Conservation (phyloP, 2,797 vertebrate species). For the Coracias cyanogaster region DNA sequence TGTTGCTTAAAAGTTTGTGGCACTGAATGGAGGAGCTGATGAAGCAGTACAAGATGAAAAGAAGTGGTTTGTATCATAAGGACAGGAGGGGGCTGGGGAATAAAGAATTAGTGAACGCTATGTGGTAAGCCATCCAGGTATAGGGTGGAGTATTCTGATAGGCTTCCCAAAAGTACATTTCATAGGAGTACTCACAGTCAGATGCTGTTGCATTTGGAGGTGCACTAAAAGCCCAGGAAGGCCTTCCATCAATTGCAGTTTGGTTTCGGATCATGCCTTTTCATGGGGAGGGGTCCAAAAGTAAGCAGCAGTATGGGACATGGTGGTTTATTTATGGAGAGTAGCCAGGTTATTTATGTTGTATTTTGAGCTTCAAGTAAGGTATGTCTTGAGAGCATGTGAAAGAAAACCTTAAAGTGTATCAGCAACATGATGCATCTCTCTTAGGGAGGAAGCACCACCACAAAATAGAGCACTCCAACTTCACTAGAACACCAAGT, state of each 20-base stretch:
- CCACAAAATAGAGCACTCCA: background rate
- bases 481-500: background rate
- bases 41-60: background rate
- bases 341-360: background rate
- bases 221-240: background rate
- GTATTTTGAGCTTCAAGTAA: background rate
- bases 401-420: background rate
- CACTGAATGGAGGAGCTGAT: background rate
- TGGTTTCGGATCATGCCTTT: background rate
- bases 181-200: background rate
- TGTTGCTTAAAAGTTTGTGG: background rate
- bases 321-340: background rate
- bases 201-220: background rate
- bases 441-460: background rate
- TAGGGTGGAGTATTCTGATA: background rate
- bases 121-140: background rate
- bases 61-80: background rate
- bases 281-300: background rate
- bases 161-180: background rate
- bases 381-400: background rate
- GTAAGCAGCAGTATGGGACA: background rate
- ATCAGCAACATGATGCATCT: background rate
- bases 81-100: background rate
- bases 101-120: background rate
- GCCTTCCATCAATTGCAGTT: background rate